Percentiles rank a stretch among this genome's conserved stretches.
Conservation (phyloP, 2,797 vertebrate genomes). For the Lutjanus campechanus region DNA sequence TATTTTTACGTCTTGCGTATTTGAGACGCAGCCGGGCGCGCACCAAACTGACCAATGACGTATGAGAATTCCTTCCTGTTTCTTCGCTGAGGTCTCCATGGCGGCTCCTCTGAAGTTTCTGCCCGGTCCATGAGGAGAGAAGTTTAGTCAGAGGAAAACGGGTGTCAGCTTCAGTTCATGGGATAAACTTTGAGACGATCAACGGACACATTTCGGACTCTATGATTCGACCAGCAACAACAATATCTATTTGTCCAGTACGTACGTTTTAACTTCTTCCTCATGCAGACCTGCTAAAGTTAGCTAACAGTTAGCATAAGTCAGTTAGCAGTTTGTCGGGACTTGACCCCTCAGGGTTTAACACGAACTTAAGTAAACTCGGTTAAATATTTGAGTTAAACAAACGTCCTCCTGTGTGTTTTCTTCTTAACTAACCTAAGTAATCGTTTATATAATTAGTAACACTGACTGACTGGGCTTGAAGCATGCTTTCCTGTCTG, state of each 20-base stretch:
- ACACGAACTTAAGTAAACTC: neutral
- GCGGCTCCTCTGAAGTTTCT: slow-evolving; percentile 23
- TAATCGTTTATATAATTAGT: accelerated
- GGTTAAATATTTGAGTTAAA: neutral
- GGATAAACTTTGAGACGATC: neutral
- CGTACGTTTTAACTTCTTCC: slow-evolving; percentile 18
- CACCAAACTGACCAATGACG: neutral
- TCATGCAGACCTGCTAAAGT: slow-evolving; percentile 9
- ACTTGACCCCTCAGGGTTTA: neutral
- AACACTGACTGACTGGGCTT: neutral
- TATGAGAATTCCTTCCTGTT: neutral
- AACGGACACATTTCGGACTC: slow-evolving; percentile 14
- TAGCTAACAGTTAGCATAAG: slow-evolving; percentile 16
- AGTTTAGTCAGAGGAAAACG: neutral
- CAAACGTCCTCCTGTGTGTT: accelerated
- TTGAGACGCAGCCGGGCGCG: slow-evolving; percentile 4
- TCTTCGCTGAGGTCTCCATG: too few relatives aligned
- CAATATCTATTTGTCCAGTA: slow-evolving; percentile 19
- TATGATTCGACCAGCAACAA: slow-evolving; percentile 50
- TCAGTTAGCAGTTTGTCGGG: slow-evolving; percentile 25
- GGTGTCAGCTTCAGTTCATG: neutral
- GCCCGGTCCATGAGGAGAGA: neutral
- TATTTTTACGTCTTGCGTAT: neutral
- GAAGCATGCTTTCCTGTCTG: neutral
- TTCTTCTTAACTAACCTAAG: too few relatives aligned